phyloP scores from a whole-genome alignment of 2,797 vertebrate species.

The Bucorvus abyssinicus region DNA sequence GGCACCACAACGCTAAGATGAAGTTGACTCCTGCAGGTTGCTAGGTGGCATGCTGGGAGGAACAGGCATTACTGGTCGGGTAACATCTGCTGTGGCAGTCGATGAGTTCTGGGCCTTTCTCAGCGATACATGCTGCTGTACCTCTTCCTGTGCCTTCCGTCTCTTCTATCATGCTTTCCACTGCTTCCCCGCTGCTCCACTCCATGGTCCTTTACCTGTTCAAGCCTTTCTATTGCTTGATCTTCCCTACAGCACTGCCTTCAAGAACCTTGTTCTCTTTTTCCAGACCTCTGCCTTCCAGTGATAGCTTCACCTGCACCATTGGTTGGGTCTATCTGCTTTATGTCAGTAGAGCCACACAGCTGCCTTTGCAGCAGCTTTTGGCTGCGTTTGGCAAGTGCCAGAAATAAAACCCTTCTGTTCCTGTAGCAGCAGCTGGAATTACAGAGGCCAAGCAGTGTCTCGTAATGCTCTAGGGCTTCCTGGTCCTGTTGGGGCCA shows the following conservation, averaged over 20 bases:
- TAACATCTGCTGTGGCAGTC: neutral
- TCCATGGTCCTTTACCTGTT: neutral
- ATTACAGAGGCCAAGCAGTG: neutral
- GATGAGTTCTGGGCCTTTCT: neutral
- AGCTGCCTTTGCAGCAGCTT: neutral
- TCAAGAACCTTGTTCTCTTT: neutral
- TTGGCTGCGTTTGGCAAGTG: neutral
- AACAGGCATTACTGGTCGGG: neutral
- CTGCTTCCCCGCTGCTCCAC: neutral
- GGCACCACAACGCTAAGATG: neutral
- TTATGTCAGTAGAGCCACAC: neutral
- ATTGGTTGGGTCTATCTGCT: neutral
- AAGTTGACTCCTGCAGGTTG: neutral
- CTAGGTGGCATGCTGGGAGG: neutral
- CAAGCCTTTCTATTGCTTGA: neutral
- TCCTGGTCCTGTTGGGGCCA: neutral
- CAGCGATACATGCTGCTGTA: neutral
- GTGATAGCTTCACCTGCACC: neutral
- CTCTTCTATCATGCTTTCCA: accelerated
- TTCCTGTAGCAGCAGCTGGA: neutral
- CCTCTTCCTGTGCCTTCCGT: accelerated
- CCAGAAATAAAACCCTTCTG: neutral
- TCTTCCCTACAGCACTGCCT: neutral
- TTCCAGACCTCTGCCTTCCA: neutral
- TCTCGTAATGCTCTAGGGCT: neutral